A percentile compares a stretch with the other conserved stretches of the same genome.
phyloP scores from a whole-genome alignment of 2,888 invertebrate genomes.

The Orthosia gothica region DNA sequence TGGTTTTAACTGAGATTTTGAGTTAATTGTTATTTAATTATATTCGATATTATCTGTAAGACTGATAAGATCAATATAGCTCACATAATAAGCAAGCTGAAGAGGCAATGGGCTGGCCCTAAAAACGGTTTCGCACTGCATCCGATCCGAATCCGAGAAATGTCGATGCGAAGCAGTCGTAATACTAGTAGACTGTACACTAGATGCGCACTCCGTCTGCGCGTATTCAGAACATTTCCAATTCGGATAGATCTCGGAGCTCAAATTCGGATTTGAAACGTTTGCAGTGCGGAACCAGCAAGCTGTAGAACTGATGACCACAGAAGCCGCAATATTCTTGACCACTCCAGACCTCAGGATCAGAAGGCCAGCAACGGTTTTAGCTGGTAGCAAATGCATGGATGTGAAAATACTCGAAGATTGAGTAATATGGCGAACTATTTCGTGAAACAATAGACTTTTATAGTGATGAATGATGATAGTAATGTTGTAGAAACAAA shows the following conservation, averaged over 20 bases:
- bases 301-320: neutral
- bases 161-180: no score
- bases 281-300: no score
- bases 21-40: neutral
- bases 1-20: neutral
- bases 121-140: neutral
- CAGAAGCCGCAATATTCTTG: neutral
- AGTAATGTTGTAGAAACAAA: neutral
- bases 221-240: no score
- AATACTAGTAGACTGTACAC: no score
- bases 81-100: neutral
- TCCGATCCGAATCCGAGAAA: no score
- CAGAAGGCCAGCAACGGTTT: neutral
- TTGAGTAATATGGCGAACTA: neutral
- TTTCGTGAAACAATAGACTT: neutral
- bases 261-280: no score
- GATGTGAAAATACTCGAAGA: neutral
- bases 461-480: neutral
- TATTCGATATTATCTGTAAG: neutral
- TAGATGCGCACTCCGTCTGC: no score
- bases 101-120: no score
- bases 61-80: neutral
- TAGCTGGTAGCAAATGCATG: neutral
- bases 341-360: neutral
- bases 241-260: no score